Evolutionary conservation across 2,888 invertebrate species (phyloP).

Genomic region (Agrotis segetum): DNA sequence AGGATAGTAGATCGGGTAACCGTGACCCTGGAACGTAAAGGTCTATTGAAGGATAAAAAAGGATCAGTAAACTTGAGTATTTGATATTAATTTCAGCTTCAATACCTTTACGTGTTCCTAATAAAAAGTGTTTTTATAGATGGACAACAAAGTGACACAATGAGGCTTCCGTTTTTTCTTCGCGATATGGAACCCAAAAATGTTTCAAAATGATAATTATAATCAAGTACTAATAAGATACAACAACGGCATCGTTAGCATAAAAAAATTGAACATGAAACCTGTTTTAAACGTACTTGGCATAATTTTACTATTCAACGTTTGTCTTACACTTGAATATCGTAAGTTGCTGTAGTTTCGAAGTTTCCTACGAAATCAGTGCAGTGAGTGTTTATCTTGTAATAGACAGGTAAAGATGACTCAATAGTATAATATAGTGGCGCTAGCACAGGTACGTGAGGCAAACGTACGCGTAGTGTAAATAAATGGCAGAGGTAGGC

Average conservation of each 20-base stretch:
- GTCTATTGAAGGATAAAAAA: no score
- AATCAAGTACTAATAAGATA: background rate
- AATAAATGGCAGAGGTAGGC: no score
- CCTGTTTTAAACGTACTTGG: background rate
- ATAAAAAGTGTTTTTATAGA: no score
- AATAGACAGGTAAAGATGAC: background rate
- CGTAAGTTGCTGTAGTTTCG: background rate
- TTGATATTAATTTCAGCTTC: no score
- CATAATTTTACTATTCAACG: background rate
- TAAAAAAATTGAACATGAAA: background rate
- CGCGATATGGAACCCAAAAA: no score
- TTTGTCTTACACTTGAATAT: conserved; percentile 6
- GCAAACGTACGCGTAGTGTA: no score
- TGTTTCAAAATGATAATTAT: background rate
- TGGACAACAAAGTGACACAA: no score
- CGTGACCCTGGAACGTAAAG: no score
- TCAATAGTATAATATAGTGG: background rate
- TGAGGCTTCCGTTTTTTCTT: no score
- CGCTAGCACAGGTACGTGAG: background rate
- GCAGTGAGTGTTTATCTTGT: background rate
- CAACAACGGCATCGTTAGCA: background rate
- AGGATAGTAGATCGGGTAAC: no score
- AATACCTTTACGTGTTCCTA: no score
- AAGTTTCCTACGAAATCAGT: background rate
- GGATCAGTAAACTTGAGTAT: no score